Evolutionary conservation across 2,797 vertebrate genomes (phyloP), one percentile per base, ranked within the genome.

Genomic region (Perdix hodgsoniae): DNA sequence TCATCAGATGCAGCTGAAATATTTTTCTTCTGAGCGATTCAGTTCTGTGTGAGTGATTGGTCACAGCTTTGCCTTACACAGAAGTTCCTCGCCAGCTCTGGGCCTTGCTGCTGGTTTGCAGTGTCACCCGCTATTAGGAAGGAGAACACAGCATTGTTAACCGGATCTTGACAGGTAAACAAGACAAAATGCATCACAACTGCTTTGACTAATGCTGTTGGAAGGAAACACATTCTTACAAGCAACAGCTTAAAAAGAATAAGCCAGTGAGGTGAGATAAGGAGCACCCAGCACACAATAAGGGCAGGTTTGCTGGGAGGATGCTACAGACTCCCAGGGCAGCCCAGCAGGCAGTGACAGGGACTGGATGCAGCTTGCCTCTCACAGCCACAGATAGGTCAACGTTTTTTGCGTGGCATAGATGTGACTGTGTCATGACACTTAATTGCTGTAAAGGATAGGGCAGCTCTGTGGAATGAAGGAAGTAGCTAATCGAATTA

Each of bases 1-100:
- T 90, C 90, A 71, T 90, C 54, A 77, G 67, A 93, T 40, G 72
- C 40, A 87, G 78, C 65, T 85, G 83, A 93, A 74, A 54, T 59
- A 47, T 37, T 94, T 91, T 54, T 77, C 40, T 64, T 90, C 54
- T 27, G 24, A 81, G 79, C 14, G 45, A 64, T 42, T 88, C 49
- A 33, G 75, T 50, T 80, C 18, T 45, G 60, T 22, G 40, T 0
- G 1, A 35, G 49, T 42, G 83, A 59, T 83, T 88, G 73, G n/a
- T 67, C 81, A 88, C 60, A 10, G 7, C 40, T 91, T 71, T 77
- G 77, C 1, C 3, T 69, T 77, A 59, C 49, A 50, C 67, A 69
- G 74, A 82, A 94, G 81, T 42, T 82, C 39, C 40, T 31, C 49
- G n/a, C 83, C 91, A 89, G 86, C 69, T 93, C 72, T 57, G 33